Evolutionary conservation across 2,888 invertebrate species (phyloP).

Genomic region (Drosophila nigricruria): DNA sequence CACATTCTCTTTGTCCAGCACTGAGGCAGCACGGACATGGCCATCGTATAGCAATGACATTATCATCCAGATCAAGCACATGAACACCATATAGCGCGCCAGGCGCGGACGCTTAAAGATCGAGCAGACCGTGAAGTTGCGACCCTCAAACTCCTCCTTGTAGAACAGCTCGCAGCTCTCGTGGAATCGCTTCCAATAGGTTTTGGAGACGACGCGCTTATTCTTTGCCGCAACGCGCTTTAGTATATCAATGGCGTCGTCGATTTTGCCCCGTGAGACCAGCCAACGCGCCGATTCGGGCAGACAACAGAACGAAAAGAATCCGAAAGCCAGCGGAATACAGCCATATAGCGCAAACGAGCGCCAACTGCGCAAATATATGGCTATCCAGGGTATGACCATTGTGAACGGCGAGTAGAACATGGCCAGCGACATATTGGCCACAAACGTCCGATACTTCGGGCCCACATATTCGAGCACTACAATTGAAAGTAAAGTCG

Average conservation of each 20-base stretch:
- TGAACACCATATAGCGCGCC: slow-evolving; percentile 90
- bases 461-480: slow-evolving; percentile 95
- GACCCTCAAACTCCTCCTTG: slow-evolving; percentile 89
- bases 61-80: slow-evolving; percentile 94
- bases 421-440: slow-evolving; percentile 95
- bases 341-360: slow-evolving; percentile 90
- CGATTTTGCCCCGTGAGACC: slow-evolving; percentile 92
- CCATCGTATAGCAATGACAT: slow-evolving; percentile 94
- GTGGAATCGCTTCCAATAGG: slow-evolving; percentile 89
- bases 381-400: slow-evolving; percentile 93
- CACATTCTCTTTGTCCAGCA: slow-evolving; percentile 91
- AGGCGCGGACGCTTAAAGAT: slow-evolving; percentile 91
- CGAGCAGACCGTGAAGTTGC: slow-evolving; percentile 91
- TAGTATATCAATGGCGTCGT: slow-evolving; percentile 91
- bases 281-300: slow-evolving; percentile 96
- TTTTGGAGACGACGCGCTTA: slow-evolving; percentile 89
- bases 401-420: slow-evolving; percentile 93
- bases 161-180: slow-evolving; percentile 88
- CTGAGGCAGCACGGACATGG: slow-evolving; percentile 94
- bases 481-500: slow-evolving; percentile 74
- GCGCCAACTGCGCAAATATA: slow-evolving; percentile 91
- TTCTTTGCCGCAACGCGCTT: slow-evolving; percentile 92
- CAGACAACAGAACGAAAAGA: slow-evolving; percentile 91
- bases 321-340: slow-evolving; percentile 89
- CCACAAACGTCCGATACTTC: slow-evolving; percentile 94